Evolutionary conservation across 2,113 vertebrate genomes (phyloP).

Genomic region (Amblyopsis rosae): DNA sequence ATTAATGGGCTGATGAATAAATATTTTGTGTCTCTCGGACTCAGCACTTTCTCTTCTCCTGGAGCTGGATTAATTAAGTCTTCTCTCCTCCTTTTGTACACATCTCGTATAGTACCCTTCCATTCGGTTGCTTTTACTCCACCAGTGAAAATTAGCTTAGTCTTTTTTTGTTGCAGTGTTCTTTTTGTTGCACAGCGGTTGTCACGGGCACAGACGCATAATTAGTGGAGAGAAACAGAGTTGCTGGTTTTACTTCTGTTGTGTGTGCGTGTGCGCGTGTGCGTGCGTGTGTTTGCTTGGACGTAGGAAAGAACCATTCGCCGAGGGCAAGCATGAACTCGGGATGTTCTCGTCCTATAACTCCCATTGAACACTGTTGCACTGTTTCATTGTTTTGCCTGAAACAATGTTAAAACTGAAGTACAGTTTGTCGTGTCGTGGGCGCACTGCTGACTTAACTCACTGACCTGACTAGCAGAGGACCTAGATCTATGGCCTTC

Average conservation of each 20-base stretch:
- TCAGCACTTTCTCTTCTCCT: conserved; percentile 70
- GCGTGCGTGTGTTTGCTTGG: too few species aligned
- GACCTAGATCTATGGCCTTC: too few species aligned
- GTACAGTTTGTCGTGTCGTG: too few species aligned
- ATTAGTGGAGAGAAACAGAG: conserved; percentile 58
- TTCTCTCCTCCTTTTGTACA: conserved; percentile 68
- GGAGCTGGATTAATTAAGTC: conserved; percentile 73
- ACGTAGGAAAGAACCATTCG: too few species aligned
- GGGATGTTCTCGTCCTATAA: too few species aligned
- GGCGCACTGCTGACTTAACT: too few species aligned
- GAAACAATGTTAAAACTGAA: too few species aligned
- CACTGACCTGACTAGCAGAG: too few species aligned
- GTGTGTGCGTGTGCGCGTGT: not conserved
- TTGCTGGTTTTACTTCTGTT: conserved; percentile 62
- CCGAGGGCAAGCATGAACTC: too few species aligned
- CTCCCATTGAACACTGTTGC: too few species aligned
- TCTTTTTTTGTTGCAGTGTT: conserved; percentile 5
- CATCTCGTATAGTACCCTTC: conserved; percentile 63
- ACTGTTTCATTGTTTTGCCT: too few species aligned
- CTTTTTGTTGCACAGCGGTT: conserved; percentile 38
- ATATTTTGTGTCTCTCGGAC: conserved; percentile 76
- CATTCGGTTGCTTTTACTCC: conserved; percentile 34
- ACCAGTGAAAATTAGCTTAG: not conserved
- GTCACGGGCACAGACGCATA: conserved; percentile 44
- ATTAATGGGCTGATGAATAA: conserved; percentile 77